A percentile compares a stretch with the other conserved stretches of the same genome.
phyloP scores from a whole-genome alignment of 2,113 vertebrate species.

The Lanius ludovicianus region DNA sequence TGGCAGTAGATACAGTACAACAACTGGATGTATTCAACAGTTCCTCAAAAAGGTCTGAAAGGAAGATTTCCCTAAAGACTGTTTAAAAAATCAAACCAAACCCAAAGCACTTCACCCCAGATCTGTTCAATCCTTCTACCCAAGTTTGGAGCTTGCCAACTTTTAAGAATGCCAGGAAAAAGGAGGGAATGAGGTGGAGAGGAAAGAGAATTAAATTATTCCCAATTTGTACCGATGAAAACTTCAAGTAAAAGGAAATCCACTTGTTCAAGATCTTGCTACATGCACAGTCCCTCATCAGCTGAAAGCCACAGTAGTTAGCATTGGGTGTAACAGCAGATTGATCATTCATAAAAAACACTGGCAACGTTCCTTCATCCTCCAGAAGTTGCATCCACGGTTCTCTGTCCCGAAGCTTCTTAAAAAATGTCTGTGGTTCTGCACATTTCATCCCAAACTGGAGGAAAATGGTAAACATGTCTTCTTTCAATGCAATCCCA shows the following conservation, averaged over 20 bases:
- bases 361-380: constrained; percentile 12
- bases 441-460: constrained; percentile 47
- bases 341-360: constrained; percentile 10
- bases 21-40: constrained; percentile 55
- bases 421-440: constrained; percentile 38
- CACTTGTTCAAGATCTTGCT: constrained; percentile 63
- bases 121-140: not conserved
- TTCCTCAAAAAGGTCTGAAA: constrained; percentile 54
- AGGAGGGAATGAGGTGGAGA: not conserved
- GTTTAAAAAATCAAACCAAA: constrained; percentile 47
- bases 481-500: not conserved
- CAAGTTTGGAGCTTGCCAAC: not conserved
- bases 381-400: not conserved
- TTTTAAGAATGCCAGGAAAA: not conserved
- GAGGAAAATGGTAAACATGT: constrained; percentile 21
- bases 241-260: constrained; percentile 80
- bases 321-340: constrained; percentile 56
- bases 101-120: constrained; percentile 22
- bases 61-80: constrained; percentile 41
- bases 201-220: constrained; percentile 5
- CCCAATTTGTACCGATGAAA: constrained; percentile 78
- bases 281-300: constrained; percentile 69
- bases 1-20: constrained; percentile 75
- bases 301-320: constrained; percentile 63
- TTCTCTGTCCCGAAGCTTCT: constrained; percentile 10